Base-by-base conservation (phyloP, 2,888 invertebrate species). In the Belgica antarctica region DNA sequence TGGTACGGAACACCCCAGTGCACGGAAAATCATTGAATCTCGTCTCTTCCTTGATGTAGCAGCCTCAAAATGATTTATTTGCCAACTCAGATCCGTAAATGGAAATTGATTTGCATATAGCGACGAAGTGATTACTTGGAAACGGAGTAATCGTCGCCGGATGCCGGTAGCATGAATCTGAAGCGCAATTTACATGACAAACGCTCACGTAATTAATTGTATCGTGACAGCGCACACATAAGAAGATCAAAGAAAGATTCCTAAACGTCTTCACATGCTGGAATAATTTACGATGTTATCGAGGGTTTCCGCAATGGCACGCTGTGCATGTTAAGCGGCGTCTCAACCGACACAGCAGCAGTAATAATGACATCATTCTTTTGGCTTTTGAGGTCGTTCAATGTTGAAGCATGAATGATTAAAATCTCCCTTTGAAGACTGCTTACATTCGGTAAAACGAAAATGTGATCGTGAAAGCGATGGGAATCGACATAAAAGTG, bases 21-120 rank as follows among this genome's bases (percentile, higher is more conserved):
- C 34, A 8, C 34, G 12, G 34, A 7, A 34, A 34, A 2, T 41
- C 41, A 41, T 41, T 15, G 2, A 12, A 12, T 15, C 41, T 41
- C 41, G 5, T 5, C n/a, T 41, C n/a, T 5, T n/a, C 10, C n/a
- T 3, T n/a, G n/a, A 10, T 41, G 41, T 41, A 41, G 15, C 15
- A 12, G 15, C n/a, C 41, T 5, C 15, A n/a, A n/a, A n/a, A n/a
- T 41, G 41, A 41, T 41, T 41, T 41, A 41, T 41, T 41, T 41
- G 41, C 41, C n/a, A 41, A 41, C 15, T 10, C 41, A n/a, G 3
- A 10, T 41, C 2, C n/a, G 41, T n/a, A 41, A 10, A 5, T 5
- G 41, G 41, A n/a, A 41, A 41, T 41, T 41, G 41, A 41, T 41
- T 41, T 41, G 41, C 41, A 41, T 41, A 41, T n/a, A n/a, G n/a